Base-by-base conservation (phyloP, 1,140 invertebrate genomes). In the Thrips palmi region DNA sequence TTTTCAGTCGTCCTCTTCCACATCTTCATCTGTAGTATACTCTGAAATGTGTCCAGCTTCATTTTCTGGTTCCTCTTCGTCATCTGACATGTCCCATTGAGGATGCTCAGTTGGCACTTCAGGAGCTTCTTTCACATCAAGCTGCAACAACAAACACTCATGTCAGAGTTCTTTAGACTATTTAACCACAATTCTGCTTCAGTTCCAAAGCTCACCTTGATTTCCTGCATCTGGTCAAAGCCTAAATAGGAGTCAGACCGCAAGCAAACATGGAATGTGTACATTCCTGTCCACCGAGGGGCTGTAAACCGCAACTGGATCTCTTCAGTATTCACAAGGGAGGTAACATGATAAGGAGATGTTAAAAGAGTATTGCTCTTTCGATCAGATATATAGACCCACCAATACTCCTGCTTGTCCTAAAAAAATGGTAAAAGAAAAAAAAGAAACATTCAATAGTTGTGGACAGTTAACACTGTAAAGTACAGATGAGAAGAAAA, bases 321-420 rank as follows among this genome's bases (percentile, higher is more conserved):
- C 67, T 94, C 75, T 57, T 85, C 78, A 39, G 67, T 59, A 47
- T 77, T 68, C 18, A 81, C 70, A 25, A 88, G 62, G 52, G 77
- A 76, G 18, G 82, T 88, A n/a, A 97, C 73, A 47, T 93, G 77
- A 53, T 84, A 79, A 27, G 93, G 89, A 33, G 82, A 74, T 25
- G 92, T 92, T 15, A 96, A 68, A 32, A 98, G 60, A 32, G 80
- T 78, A 45, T 77, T 74, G 41, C 77, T 82, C 59, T 97, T 97
- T 40, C 83, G 72, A 62, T 98, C 93, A 57, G 83, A 82, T 40
- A 98, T 77, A 58, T 97, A 98, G 17, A 93, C 78, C 91, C 92
- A 98, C 94, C 94, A 99, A 56, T 86, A 96, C 60, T 99, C 94
- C 57, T 96, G 92, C 58, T 98, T 98, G 47, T 89, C 85, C 65